These are phyloP conservation scores for Micromussa lordhowensis DNA, from an alignment of 92 coral and sea anemone species.

Conservation along the genomic window DNA sequence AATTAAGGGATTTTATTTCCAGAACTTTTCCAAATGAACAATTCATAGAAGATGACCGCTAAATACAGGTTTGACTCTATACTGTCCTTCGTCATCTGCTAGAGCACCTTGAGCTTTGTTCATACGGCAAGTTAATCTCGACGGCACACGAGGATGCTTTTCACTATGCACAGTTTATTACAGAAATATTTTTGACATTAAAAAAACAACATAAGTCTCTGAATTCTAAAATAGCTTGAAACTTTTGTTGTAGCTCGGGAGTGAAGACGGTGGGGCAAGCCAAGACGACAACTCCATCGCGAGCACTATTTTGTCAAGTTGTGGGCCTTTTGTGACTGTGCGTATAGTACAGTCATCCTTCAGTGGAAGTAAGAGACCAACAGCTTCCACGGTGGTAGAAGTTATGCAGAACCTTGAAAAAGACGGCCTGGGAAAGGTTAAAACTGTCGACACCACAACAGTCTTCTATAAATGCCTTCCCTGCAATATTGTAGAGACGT, in stretches of 20 bases:
- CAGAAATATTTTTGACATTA: not conserved
- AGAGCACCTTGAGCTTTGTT: no score
- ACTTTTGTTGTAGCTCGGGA: slow-evolving; percentile 26
- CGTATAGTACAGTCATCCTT: slow-evolving; percentile 37
- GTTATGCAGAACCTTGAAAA: slow-evolving; percentile 17
- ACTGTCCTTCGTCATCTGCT: slow-evolving; percentile 5
- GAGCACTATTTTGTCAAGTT: not conserved
- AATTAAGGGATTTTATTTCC: not conserved
- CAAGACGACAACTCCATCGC: not conserved
- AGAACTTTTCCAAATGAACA: not conserved
- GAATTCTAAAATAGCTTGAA: slow-evolving; percentile 5
- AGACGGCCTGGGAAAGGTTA: slow-evolving; percentile 35
- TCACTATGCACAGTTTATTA: not conserved
- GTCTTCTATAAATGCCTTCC: slow-evolving; percentile 39
- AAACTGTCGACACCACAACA: slow-evolving; percentile 17
- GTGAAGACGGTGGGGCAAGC: slow-evolving; percentile 19
- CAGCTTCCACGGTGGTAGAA: slow-evolving; percentile 12
- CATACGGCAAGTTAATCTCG: no score
- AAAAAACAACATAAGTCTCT: not conserved
- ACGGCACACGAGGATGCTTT: not conserved
- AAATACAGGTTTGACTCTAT: not conserved
- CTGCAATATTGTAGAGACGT: not conserved
- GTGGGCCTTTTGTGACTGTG: slow-evolving; percentile 43
- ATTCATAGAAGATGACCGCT: not conserved
- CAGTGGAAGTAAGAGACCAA: slow-evolving; percentile 33